phyloP scores from a whole-genome alignment of 2,113 vertebrate genomes.

The Rhodinocichla rosea region DNA sequence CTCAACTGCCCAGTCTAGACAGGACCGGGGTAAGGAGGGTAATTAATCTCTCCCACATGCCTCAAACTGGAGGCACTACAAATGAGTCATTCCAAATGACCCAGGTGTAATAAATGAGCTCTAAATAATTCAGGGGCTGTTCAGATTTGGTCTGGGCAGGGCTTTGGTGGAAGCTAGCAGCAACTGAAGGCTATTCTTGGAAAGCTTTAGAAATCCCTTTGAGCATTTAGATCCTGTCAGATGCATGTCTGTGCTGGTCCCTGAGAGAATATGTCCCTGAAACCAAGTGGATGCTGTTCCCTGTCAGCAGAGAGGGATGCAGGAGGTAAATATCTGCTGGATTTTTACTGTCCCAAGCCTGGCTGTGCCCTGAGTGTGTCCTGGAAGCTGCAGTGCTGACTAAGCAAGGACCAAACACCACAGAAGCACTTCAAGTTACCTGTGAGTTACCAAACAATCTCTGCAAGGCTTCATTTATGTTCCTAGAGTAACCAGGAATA shows the following conservation, averaged over 20 bases:
- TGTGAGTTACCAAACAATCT: background rate
- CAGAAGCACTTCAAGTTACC: background rate
- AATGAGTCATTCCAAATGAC: constrained; percentile 16
- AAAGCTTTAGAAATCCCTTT: background rate
- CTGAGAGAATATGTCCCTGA: background rate
- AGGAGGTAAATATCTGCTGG: background rate
- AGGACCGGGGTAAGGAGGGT: background rate
- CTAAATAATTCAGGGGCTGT: constrained; percentile 22
- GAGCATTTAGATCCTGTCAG: background rate
- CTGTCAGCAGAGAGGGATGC: background rate
- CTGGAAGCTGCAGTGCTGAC: background rate
- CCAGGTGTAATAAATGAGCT: constrained; percentile 27
- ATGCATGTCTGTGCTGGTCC: background rate
- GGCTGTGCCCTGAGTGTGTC: background rate
- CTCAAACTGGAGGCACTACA: background rate
- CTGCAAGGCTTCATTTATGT: background rate
- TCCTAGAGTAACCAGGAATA: background rate
- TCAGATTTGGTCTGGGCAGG: background rate
- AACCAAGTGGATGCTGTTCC: background rate
- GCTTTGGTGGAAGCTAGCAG: background rate
- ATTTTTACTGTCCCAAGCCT: background rate
- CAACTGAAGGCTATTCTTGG: background rate
- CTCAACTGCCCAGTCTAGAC: background rate
- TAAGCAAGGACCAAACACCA: background rate
- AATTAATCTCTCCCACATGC: background rate